A percentile compares a stretch with the other conserved stretches of the same genome.
Conservation (phyloP, 2,888 invertebrate species). For the Ophion ellenae region DNA sequence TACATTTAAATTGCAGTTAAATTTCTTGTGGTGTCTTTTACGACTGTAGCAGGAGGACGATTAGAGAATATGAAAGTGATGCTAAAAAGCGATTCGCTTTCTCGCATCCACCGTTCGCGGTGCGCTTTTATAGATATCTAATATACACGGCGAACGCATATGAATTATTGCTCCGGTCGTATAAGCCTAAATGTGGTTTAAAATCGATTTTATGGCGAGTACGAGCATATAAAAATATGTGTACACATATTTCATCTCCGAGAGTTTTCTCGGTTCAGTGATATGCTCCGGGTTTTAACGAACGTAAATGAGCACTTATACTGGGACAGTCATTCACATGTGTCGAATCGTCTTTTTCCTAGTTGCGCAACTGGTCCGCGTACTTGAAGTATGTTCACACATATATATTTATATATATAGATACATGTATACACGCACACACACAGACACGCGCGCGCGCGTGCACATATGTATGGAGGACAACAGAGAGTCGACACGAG, state of each 20-base stretch:
- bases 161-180: slow-evolving; percentile 53
- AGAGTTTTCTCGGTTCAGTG: slow-evolving; percentile 32
- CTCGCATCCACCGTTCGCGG: slow-evolving; percentile 28
- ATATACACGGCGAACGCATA: slow-evolving; percentile 1
- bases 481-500: neutral
- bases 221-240: slow-evolving; percentile 7
- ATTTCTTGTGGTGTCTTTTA: slow-evolving; percentile 57
- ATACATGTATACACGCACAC: too few species aligned
- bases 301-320: slow-evolving; percentile 47
- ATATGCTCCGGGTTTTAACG: slow-evolving; percentile 42
- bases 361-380: slow-evolving; percentile 42
- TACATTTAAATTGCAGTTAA: slow-evolving; percentile 40
- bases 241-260: slow-evolving; percentile 32
- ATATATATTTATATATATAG: slow-evolving; percentile 2
- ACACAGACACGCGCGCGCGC: too few species aligned
- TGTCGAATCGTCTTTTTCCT: slow-evolving; percentile 57
- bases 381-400: slow-evolving; percentile 24
- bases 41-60: slow-evolving; percentile 30
- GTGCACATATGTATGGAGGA: too few species aligned
- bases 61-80: slow-evolving; percentile 51
- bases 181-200: slow-evolving; percentile 48
- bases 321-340: slow-evolving; percentile 23
- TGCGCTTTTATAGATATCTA: slow-evolving; percentile 7
- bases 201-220: slow-evolving; percentile 54
- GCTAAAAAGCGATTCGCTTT: slow-evolving; percentile 50